phyloP scores from a whole-genome alignment of 2,797 vertebrate species.

The Coranthus polyacanthus region DNA sequence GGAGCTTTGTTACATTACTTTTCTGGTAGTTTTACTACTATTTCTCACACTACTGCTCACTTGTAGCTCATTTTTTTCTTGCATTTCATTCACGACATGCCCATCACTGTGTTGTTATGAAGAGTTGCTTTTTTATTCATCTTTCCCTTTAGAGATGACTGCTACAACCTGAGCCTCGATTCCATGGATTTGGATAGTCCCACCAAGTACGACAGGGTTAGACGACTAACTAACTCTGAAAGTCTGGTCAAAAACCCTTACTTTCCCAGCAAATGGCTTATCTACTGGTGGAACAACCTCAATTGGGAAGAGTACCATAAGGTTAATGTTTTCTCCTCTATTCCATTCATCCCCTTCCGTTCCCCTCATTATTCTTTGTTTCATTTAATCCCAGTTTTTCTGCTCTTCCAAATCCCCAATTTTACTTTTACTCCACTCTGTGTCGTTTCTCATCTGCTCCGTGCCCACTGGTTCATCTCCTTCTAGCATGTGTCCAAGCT shows the following conservation, averaged over 20 bases:
- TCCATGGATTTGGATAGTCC: constrained; percentile 45
- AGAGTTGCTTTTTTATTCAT: too few relatives aligned
- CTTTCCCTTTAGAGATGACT: neutral
- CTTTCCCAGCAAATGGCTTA: constrained; percentile 57
- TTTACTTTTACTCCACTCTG: too few relatives aligned
- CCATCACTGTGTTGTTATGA: too few relatives aligned
- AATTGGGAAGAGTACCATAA: constrained; percentile 55
- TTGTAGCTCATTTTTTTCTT: too few relatives aligned
- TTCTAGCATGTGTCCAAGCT: constrained; percentile 36
- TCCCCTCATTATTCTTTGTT: neutral
- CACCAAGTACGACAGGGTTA: constrained; percentile 24
- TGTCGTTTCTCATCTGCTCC: too few relatives aligned
- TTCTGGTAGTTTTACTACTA: too few relatives aligned
- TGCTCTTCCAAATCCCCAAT: neutral
- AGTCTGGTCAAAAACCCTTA: constrained; percentile 21
- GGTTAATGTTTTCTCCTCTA: constrained; percentile 28
- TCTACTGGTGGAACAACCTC: constrained; percentile 62
- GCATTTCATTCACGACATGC: too few relatives aligned
- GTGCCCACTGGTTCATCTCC: too few relatives aligned
- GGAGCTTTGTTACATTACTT: too few relatives aligned
- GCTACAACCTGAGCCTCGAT: constrained; percentile 45
- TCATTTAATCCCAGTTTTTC: neutral
- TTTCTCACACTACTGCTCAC: too few relatives aligned
- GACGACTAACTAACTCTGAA: constrained; percentile 69
- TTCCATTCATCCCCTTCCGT: too few relatives aligned